A percentile compares a stretch with the other conserved stretches of the same genome.
Conservation (phyloP, 2,113 vertebrate genomes). For the Actinemys pallida region DNA sequence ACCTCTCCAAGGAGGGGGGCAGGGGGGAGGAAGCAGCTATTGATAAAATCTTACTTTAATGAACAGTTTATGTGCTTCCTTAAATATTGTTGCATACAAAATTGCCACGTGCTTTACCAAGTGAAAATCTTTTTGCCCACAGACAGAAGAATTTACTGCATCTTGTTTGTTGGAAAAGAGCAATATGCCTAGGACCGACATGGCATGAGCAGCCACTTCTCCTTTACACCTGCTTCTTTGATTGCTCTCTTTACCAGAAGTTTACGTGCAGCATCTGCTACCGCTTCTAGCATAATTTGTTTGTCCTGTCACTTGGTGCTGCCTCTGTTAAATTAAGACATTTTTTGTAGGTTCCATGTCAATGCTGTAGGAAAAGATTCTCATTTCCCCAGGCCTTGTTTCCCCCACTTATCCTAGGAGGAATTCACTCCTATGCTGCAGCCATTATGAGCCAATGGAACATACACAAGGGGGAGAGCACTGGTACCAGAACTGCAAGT, state of each 20-base stretch:
- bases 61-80: background rate
- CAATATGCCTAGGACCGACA: background rate
- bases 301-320: background rate
- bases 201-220: background rate
- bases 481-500: background rate
- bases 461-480: background rate
- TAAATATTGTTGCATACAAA: background rate
- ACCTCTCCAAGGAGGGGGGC: background rate
- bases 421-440: background rate
- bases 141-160: background rate
- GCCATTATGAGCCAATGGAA: background rate
- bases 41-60: background rate
- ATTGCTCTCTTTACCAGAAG: background rate
- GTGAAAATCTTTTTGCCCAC: background rate
- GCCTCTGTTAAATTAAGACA: background rate
- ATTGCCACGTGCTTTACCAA: background rate
- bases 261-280: background rate
- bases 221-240: background rate
- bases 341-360: background rate
- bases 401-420: background rate
- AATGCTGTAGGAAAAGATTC: background rate
- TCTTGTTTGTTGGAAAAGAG: background rate
- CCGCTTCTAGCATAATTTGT: background rate
- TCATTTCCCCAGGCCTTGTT: background rate
- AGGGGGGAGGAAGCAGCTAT: accelerated